Conservation (phyloP, 2,888 invertebrate genomes). For the Auanema freiburgensis region DNA sequence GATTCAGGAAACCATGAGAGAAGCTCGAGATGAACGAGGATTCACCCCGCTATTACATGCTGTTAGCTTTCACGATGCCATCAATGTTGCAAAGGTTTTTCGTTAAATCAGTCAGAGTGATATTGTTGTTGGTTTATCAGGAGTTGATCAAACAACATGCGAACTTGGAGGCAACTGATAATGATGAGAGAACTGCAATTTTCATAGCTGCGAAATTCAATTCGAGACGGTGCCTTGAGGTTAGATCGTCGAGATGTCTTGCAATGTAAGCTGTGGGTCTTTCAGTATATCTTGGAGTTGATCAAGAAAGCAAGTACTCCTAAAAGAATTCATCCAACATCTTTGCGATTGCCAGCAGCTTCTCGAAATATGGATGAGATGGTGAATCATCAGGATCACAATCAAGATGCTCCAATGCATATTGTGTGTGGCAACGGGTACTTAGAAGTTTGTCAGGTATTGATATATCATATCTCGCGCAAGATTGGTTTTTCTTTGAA, state of each 20-base stretch:
- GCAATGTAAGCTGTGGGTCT: background rate
- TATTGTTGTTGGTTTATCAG: background rate
- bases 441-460: slow-evolving; percentile 36
- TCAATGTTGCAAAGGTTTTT: slow-evolving; percentile 22
- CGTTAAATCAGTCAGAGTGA: background rate
- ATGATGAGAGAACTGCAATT: slow-evolving; percentile 34
- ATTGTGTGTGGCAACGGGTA: slow-evolving; percentile 65
- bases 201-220: slow-evolving; percentile 45
- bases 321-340: slow-evolving; percentile 1
- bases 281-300: slow-evolving; percentile 27
- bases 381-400: slow-evolving; percentile 66
- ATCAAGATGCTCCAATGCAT: slow-evolving; percentile 68
- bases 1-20: slow-evolving; percentile 6
- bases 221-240: slow-evolving; percentile 24
- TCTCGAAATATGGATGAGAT: slow-evolving; percentile 37
- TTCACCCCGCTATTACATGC: slow-evolving; percentile 40
- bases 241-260: background rate
- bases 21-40: slow-evolving; percentile 27
- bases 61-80: slow-evolving; percentile 25
- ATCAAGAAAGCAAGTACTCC: background rate
- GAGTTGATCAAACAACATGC: slow-evolving; percentile 30
- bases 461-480: background rate
- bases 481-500: slow-evolving; percentile 37
- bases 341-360: background rate
- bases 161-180: slow-evolving; percentile 25